These are phyloP conservation scores for Phrynocephalus versicolor DNA, from an alignment of 2,113 vertebrate genomes.

Conservation along the genomic window DNA sequence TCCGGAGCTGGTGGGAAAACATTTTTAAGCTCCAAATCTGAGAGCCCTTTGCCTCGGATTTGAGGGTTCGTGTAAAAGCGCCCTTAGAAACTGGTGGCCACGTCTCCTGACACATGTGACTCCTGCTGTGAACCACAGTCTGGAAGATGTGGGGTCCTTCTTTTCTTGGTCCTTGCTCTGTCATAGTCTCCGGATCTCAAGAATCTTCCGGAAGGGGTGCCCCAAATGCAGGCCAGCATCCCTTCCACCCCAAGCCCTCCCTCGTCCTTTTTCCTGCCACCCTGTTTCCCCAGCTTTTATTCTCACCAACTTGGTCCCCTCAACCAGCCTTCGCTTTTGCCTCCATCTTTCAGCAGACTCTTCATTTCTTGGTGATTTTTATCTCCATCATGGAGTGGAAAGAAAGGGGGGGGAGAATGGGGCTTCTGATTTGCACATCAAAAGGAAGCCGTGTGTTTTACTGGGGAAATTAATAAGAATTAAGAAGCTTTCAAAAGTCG, in stretches of 20 bases:
- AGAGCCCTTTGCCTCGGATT: too few relatives aligned
- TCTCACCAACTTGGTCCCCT: neutral
- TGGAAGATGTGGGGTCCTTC: neutral
- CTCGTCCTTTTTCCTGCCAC: neutral
- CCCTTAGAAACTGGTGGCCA: too few relatives aligned
- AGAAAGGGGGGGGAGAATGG: neutral
- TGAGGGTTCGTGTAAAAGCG: too few relatives aligned
- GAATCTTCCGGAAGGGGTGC: too few relatives aligned
- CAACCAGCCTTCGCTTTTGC: neutral
- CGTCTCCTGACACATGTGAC: too few relatives aligned
- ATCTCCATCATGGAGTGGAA: neutral
- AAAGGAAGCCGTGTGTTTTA: constrained; percentile 46
- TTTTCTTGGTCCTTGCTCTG: neutral
- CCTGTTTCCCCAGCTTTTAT: neutral
- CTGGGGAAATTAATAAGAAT: constrained; percentile 61
- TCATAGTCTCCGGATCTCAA: neutral
- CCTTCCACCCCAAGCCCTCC: neutral
- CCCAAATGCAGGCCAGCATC: neutral
- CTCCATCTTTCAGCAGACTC: neutral
- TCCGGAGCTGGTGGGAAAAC: too few relatives aligned
- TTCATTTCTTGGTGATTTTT: constrained; percentile 52
- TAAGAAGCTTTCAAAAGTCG: constrained; percentile 46
- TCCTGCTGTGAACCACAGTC: neutral
- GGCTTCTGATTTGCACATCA: constrained; percentile 64
- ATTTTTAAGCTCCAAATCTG: too few relatives aligned